A percentile compares a stretch with the other conserved stretches of the same genome.
These are phyloP conservation scores for Phortica magna DNA, from an alignment of 2,888 invertebrate genomes.

Conservation along the genomic window DNA sequence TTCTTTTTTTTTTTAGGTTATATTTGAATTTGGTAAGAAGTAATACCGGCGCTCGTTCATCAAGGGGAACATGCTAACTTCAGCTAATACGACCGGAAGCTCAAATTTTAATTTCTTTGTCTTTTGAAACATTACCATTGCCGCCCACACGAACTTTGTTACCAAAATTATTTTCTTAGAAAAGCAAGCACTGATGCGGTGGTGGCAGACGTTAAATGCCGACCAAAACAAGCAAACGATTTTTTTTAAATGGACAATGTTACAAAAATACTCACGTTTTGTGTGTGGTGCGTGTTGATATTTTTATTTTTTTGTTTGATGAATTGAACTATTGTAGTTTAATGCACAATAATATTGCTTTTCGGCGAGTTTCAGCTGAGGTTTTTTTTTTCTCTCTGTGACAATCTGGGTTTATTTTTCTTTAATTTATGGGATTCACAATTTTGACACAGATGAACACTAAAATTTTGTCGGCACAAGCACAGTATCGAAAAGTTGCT, in stretches of 20 bases:
- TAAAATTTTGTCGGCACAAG: neutral
- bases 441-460: conserved; percentile 52
- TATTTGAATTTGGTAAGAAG: too few relatives aligned
- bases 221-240: conserved; percentile 42
- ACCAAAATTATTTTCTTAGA: too few relatives aligned
- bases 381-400: conserved; percentile 50
- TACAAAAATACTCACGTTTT: conserved; percentile 35
- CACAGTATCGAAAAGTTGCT: neutral
- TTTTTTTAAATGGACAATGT: neutral
- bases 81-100: too few relatives aligned
- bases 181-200: too few relatives aligned
- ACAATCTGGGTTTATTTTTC: conserved; percentile 62
- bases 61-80: too few relatives aligned
- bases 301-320: neutral
- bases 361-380: conserved; percentile 51
- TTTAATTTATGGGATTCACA: conserved; percentile 49
- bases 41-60: too few relatives aligned
- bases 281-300: conserved; percentile 25
- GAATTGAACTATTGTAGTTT: conserved; percentile 31
- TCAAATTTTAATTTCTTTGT: too few relatives aligned
- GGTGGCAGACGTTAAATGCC: conserved; percentile 47
- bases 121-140: too few relatives aligned
- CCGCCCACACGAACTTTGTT: too few relatives aligned
- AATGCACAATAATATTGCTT: conserved; percentile 64
- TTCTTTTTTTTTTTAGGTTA: conserved; percentile 17